phyloP scores from a whole-genome alignment of 30 jellyfish, hydroid and myxozoan genomes.

The Nemopilema nomurai region DNA sequence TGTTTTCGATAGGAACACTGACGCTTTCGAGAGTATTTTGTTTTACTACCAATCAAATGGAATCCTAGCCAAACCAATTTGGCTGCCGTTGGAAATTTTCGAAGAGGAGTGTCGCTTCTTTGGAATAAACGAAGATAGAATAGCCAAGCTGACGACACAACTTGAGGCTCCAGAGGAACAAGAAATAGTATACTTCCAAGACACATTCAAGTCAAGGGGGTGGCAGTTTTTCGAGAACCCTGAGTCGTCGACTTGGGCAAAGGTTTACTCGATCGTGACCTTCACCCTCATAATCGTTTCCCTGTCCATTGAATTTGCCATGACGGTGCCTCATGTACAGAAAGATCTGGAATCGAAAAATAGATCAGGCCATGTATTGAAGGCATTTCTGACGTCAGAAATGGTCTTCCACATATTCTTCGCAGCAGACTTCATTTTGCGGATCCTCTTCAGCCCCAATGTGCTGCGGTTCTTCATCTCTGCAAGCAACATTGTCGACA shows the following conservation, averaged over 20 bases:
- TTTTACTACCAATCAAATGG: conserved; percentile 76
- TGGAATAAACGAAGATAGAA: conserved; percentile 48
- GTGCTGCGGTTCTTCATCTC: conserved; percentile 27
- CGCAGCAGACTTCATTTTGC: conserved; percentile 44
- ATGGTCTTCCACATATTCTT: conserved; percentile 23
- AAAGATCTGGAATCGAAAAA: not conserved
- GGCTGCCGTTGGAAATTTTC: conserved; percentile 44
- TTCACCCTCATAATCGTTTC: conserved; percentile 10
- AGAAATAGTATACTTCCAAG: not conserved
- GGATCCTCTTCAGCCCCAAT: conserved; percentile 43
- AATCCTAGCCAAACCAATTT: conserved; percentile 59
- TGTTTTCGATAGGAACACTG: conserved; percentile 47
- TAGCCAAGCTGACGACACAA: conserved; percentile 40
- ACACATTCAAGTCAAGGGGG: conserved; percentile 12
- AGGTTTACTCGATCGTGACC: conserved; percentile 31
- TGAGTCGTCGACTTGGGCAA: conserved; percentile 31
- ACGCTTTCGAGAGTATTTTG: conserved; percentile 54
- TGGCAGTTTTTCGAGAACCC: conserved; percentile 64
- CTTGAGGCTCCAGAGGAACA: not conserved
- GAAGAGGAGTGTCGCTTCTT: conserved; percentile 67
- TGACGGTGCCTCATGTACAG: conserved; percentile 39
- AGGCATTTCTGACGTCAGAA: conserved; percentile 2
- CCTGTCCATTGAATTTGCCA: conserved; percentile 34
- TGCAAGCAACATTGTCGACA: conserved; percentile 42
- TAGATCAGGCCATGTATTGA: not conserved